These are phyloP conservation scores for Dendrolimus punctatus DNA, from an alignment of 1,140 invertebrate genomes.

Conservation along the genomic window DNA sequence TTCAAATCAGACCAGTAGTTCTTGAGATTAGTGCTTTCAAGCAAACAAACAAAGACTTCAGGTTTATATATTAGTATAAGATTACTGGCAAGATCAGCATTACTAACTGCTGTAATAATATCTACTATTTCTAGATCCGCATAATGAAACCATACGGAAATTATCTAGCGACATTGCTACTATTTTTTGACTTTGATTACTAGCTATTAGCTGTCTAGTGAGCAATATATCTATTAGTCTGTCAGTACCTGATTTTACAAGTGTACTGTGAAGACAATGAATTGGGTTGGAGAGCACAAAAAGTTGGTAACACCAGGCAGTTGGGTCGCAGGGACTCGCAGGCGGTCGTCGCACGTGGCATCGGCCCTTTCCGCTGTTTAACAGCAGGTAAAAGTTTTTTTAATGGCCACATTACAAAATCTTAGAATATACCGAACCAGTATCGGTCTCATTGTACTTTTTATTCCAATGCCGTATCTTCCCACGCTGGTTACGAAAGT, in stretches of 20 bases:
- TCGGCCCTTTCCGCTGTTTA: constrained; percentile 53
- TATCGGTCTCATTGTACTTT: constrained; percentile 9
- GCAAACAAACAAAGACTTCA: no score
- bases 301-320: constrained; percentile 11
- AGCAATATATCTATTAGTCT: constrained; percentile 4
- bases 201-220: background rate
- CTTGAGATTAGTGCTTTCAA: no score
- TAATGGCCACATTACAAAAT: constrained; percentile 35
- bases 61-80: no score
- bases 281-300: constrained; percentile 15
- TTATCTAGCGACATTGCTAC: background rate
- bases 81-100: no score
- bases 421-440: constrained; percentile 42
- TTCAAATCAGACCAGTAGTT: no score
- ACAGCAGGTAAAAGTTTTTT: constrained; percentile 62
- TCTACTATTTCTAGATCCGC: background rate
- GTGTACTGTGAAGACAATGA: constrained; percentile 16
- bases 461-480: background rate
- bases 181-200: no score
- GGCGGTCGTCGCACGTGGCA: constrained; percentile 53
- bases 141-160: background rate
- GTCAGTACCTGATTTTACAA: constrained; percentile 11
- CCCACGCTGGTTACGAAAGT: background rate
- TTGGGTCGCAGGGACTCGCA: constrained; percentile 33
- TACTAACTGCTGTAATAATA: no score